Conservation (phyloP, 2,113 vertebrate species). For the Lepisosteus oculatus region DNA sequence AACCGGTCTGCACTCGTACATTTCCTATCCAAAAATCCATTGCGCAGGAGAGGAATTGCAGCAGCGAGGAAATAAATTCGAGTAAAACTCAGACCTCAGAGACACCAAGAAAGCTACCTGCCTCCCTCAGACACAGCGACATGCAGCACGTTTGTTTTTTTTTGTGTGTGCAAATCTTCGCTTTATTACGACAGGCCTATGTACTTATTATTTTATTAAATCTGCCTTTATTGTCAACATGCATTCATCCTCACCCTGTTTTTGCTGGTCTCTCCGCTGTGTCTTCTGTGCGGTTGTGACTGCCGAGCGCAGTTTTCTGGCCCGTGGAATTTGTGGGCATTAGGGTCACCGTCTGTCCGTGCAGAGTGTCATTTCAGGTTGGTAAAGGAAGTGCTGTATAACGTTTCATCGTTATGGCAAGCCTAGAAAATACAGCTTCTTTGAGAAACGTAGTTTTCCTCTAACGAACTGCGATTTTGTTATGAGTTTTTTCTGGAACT, state of each 20-base stretch:
- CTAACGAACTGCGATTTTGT: not conserved
- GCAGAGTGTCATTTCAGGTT: too few species aligned
- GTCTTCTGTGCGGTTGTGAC: not conserved
- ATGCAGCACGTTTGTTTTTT: not conserved
- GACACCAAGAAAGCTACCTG: not conserved
- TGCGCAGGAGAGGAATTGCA: not conserved
- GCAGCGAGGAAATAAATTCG: not conserved
- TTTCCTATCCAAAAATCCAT: not conserved
- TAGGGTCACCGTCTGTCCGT: too few species aligned
- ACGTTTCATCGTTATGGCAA: too few species aligned
- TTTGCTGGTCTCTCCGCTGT: not conserved
- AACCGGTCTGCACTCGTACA: not conserved
- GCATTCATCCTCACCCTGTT: not conserved
- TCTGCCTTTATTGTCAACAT: not conserved
- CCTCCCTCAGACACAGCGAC: not conserved
- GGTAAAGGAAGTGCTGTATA: too few species aligned
- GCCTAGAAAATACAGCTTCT: too few species aligned
- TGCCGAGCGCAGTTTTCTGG: too few species aligned
- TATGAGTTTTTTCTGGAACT: not conserved
- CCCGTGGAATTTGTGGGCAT: too few species aligned
- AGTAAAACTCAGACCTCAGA: not conserved
- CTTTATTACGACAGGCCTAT: not conserved
- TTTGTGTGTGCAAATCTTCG: not conserved
- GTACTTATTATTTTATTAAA: not conserved
- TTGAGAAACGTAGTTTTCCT: too few species aligned